Base-by-base conservation (phyloP, 30 jellyfish, hydroid and myxozoan species). In the Chironex yamaguchii region DNA sequence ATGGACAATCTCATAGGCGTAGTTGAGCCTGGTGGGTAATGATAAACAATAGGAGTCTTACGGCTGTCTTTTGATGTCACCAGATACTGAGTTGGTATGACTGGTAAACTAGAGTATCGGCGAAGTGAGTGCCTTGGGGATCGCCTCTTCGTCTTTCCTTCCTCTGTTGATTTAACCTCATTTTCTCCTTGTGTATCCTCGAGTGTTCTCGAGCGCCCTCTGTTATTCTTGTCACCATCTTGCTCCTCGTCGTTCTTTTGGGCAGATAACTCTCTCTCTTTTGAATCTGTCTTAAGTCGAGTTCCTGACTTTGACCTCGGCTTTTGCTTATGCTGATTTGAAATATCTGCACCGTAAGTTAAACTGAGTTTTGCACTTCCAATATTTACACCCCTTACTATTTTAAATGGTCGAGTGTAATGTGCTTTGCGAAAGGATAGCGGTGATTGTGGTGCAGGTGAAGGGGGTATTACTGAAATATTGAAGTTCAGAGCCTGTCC, bases 91-190 rank as follows among this genome's bases (percentile, higher is more conserved):
- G 97, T 94, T 14, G 96, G 91, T 0, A 89, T 91, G 68, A 83
- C 91, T 0, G 99, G 99, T 2, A 94, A 90, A 71, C 99, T 94
- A 12, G 99, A 94, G 27, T 75, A 77, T 49, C 99, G 82, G 28
- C 99, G 81, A 0, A 88, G 74, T 34, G 62, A 52, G 25, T 49
- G 89, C 0, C 87, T 78, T 24, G 29, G 58, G 3, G 83, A 73
- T 28, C 89, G 87, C 23, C 29, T 87, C 20, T 34, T 66, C 0
- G 81, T 86, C 20, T 66, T 68, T 12, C 69, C 3, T 0, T 53
- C 82, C 83, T 73, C 26, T 31, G 79, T 9, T 28, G 66, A 14
- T 27, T 70, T 34, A 49, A 11, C 64, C 30, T 28, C 64, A 30
- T 70, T 32, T 65, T 25, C 51, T 23, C 20, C 79, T 1, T 29